These are phyloP conservation scores for Oasisia sp. DNA, from an alignment of 2,888 invertebrate genomes.

Conservation along the genomic window DNA sequence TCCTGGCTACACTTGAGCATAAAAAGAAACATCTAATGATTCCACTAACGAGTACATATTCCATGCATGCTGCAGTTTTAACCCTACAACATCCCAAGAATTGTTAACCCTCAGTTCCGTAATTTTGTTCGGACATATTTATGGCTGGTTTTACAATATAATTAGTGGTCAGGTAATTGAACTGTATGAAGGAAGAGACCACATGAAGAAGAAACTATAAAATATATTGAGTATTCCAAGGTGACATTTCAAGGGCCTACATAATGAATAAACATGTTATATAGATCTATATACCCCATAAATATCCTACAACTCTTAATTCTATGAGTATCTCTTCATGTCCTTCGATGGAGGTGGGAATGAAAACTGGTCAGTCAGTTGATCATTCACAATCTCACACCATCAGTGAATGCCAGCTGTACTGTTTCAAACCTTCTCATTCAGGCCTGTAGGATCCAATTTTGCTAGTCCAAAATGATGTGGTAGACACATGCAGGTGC, in stretches of 20 bases:
- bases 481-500: no score
- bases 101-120: neutral
- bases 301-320: no score
- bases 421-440: no score
- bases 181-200: neutral
- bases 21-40: constrained; percentile 6
- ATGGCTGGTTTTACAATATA: neutral
- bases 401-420: no score
- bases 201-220: neutral
- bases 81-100: neutral
- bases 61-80: neutral
- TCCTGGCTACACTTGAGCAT: neutral
- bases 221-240: neutral
- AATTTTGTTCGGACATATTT: neutral
- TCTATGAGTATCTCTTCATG: no score
- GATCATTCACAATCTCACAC: no score
- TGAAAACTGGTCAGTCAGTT: no score
- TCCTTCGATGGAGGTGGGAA: no score
- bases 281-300: no score
- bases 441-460: no score
- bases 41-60: neutral
- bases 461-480: no score
- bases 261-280: neutral
- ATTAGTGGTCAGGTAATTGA: neutral
- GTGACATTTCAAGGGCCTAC: neutral